Percentiles rank a stretch among this genome's conserved stretches.
Evolutionary conservation across 2,888 invertebrate species (phyloP).

Genomic region (Hermaeophaga mercurialis): DNA sequence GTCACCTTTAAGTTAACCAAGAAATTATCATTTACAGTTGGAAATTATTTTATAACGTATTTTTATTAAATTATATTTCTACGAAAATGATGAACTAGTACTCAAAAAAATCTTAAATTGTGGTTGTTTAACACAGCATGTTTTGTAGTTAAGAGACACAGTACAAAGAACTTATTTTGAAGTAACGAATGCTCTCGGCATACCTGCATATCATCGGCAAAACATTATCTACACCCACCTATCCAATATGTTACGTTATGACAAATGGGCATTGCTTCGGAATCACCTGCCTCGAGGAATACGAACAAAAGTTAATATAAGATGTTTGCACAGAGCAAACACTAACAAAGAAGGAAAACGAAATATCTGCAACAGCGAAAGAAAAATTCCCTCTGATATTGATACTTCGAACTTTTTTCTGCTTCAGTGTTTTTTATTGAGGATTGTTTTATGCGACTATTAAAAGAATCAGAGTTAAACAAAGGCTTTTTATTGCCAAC

Average conservation of each 20-base stretch:
- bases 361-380: background rate
- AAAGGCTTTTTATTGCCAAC: no score
- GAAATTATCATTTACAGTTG: no score
- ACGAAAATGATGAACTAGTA: no score
- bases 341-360: slow-evolving; percentile 19
- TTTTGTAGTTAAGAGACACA: background rate
- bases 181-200: slow-evolving; percentile 26
- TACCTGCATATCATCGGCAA: slow-evolving; percentile 31
- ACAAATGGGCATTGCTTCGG: slow-evolving; percentile 30
- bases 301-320: slow-evolving; percentile 35
- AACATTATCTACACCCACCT: slow-evolving; percentile 38
- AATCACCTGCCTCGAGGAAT: slow-evolving; percentile 21
- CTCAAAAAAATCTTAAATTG: no score
- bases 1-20: no score
- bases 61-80: no score
- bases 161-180: background rate
- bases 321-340: slow-evolving; percentile 39
- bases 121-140: background rate
- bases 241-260: slow-evolving; percentile 34
- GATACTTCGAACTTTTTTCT: background rate
- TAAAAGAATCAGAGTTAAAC: no score
- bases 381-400: slow-evolving; percentile 17
- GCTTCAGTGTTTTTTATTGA: background rate
- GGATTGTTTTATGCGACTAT: no score
- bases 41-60: no score